phyloP scores from a whole-genome alignment of 2,113 vertebrate species.

The Xenopus laevis region DNA sequence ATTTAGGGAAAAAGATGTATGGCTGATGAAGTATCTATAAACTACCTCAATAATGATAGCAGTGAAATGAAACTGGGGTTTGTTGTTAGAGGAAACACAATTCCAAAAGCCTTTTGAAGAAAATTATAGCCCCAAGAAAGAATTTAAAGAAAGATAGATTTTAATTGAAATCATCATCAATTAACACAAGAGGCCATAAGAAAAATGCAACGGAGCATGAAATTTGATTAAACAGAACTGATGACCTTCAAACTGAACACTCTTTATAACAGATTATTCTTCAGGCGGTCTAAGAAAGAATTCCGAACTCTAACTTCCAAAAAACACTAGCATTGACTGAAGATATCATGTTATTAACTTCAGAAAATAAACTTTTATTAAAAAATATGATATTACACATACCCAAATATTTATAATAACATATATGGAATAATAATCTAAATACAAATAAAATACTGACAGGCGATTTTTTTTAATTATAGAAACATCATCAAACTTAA shows the following conservation, averaged over 20 bases:
- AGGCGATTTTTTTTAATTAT: too few species aligned
- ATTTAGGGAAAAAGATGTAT: neutral
- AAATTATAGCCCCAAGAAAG: slow-evolving; percentile 70
- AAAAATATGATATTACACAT: too few species aligned
- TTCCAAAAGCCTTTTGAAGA: slow-evolving; percentile 61
- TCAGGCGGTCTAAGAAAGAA: slow-evolving; percentile 7
- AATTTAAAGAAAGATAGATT: slow-evolving; percentile 72
- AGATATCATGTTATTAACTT: too few species aligned
- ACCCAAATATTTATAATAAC: too few species aligned
- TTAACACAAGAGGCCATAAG: slow-evolving; percentile 69
- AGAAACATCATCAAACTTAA: too few species aligned
- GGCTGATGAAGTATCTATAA: neutral
- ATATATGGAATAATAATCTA: too few species aligned
- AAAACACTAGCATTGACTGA: neutral
- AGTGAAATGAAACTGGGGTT: slow-evolving; percentile 27
- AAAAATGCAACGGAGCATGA: slow-evolving; percentile 66
- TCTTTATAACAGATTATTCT: slow-evolving; percentile 24
- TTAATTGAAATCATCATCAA: slow-evolving; percentile 80
- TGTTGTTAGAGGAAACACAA: slow-evolving; percentile 46
- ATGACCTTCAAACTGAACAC: slow-evolving; percentile 35
- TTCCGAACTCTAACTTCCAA: neutral
- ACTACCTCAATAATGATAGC: slow-evolving; percentile 8
- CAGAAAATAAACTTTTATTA: too few species aligned
- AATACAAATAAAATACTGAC: too few species aligned
- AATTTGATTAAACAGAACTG: slow-evolving; percentile 72